Base-by-base conservation (phyloP, 37 sponge, comb jelly and placozoan genomes). In the Ianthella basta region DNA sequence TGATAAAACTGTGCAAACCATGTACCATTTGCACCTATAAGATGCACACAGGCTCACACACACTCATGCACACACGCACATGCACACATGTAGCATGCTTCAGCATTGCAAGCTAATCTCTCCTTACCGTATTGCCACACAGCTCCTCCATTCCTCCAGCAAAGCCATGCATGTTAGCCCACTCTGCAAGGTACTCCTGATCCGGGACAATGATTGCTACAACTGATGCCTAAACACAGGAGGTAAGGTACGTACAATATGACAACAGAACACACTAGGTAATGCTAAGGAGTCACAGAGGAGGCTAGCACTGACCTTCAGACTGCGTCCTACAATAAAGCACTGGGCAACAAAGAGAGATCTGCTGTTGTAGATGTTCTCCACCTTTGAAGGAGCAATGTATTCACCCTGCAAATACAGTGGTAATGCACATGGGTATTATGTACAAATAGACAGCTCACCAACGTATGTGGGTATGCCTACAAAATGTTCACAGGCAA, bases 351-450 rank as follows among this genome's bases (percentile, higher is more conserved):
- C 92, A 55, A 86, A 89, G 16, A 40, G 40, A 5, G 89, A 88
- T 15, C 88, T 38, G 15, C 64, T 59, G 0, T 60, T 54, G 87
- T 96, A 98, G 37, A 89, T 57, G 66, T 86, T 91, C 88, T 98
- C 99, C 12, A 96, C 69, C 86, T 96, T 98, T 87, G 96, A 96
- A 38, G 99, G 99, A 67, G 99, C 96, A 35, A 98, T 79, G 83
- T 98, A 98, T 81, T 96, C 97, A 65, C 99, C 99, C 97, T 98
- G 50, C 38, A 24, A 66, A 30, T 23, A 59, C n/a, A n/a, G n/a
- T n/a, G n/a, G n/a, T 16, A 50, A 18, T 24, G n/a, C 15, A 86
- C 33, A 50, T 24, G 32, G n/a, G 40, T 37, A 53, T n/a, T 29
- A 18, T 23, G 10, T 24, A 66, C 68, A 66, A 27, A 24, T 13